A percentile compares a stretch with the other conserved stretches of the same genome.
Conservation (phyloP, 2,888 invertebrate genomes). For the Aplocera efformata region DNA sequence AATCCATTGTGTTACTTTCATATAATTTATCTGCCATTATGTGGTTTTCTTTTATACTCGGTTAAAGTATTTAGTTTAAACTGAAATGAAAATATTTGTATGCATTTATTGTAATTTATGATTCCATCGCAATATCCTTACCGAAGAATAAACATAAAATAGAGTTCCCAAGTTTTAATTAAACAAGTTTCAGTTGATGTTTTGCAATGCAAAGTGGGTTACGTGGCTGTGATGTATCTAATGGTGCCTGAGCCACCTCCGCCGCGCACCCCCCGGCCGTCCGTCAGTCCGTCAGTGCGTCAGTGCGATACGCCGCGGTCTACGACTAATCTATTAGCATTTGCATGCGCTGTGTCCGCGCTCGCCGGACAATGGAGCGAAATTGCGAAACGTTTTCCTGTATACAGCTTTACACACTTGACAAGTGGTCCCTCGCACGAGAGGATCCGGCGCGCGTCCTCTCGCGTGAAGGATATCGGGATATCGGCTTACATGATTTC, state of each 20-base stretch:
- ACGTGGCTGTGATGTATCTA: slow-evolving; percentile 6
- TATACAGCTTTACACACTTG: too few species aligned
- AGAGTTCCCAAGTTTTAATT: slow-evolving; percentile 37
- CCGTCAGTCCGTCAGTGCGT: too few species aligned
- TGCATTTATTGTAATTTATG: slow-evolving; percentile 27
- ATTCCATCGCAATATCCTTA: slow-evolving; percentile 19
- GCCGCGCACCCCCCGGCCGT: not conserved
- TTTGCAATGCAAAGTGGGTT: slow-evolving; percentile 37
- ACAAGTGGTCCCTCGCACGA: not conserved
- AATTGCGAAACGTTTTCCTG: slow-evolving; percentile 1
- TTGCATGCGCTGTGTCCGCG: slow-evolving; percentile 4
- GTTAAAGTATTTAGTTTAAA: too few species aligned
- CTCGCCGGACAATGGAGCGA: not conserved
- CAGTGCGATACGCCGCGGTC: too few species aligned
- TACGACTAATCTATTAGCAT: slow-evolving; percentile 6
- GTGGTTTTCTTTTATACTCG: too few species aligned
- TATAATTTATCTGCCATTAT: too few species aligned
- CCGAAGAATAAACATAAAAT: slow-evolving; percentile 16
- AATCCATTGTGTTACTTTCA: slow-evolving; percentile 1
- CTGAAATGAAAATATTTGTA: slow-evolving; percentile 15
- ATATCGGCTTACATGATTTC: too few species aligned
- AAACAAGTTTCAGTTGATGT: slow-evolving; percentile 36
- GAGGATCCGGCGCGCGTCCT: too few species aligned
- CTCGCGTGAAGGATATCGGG: too few species aligned
- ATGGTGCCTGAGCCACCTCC: not conserved